phyloP scores from a whole-genome alignment of 2,797 vertebrate genomes.

The Sebastes cheni region DNA sequence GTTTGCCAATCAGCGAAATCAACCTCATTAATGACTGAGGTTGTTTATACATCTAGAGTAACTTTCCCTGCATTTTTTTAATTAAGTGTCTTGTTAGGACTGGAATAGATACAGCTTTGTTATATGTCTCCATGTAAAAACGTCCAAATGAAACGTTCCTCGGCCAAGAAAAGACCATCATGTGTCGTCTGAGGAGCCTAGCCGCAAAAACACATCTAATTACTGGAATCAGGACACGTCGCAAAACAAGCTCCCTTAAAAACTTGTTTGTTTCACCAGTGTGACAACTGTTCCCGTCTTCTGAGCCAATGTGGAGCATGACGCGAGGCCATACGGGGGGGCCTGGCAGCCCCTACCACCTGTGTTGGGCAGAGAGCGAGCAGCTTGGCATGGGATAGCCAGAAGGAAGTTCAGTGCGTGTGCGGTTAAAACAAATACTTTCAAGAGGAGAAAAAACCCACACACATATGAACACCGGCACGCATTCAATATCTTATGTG shows the following conservation, averaged over 20 bases:
- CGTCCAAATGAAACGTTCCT: slow-evolving; percentile 18
- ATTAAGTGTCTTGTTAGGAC: slow-evolving; percentile 55
- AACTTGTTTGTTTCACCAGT: slow-evolving; percentile 46
- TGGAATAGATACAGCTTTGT: slow-evolving; percentile 2
- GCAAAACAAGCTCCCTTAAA: slow-evolving; percentile 49
- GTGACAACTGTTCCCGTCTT: slow-evolving; percentile 46
- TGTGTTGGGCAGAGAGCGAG: slow-evolving; percentile 33
- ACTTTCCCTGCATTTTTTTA: slow-evolving; percentile 31
- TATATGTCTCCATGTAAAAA: slow-evolving; percentile 38
- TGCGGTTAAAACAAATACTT: not conserved
- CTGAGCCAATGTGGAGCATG: slow-evolving; percentile 44
- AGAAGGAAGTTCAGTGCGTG: slow-evolving; percentile 36
- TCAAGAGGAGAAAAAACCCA: not conserved
- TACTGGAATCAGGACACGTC: slow-evolving; percentile 19
- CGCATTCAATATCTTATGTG: not conserved
- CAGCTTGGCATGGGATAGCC: slow-evolving; percentile 35
- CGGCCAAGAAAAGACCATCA: slow-evolving; percentile 7
- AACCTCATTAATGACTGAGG: slow-evolving; percentile 53
- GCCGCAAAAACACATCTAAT: slow-evolving; percentile 32
- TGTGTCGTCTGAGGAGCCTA: not conserved
- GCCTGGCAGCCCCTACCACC: slow-evolving; percentile 43
- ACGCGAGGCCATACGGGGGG: slow-evolving; percentile 20
- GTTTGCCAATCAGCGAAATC: slow-evolving; percentile 63
- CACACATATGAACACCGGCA: not conserved
- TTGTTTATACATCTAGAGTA: slow-evolving; percentile 49